Conservation (phyloP, 37 sponge, comb jelly and placozoan species). For the Oopsacas minuta region DNA sequence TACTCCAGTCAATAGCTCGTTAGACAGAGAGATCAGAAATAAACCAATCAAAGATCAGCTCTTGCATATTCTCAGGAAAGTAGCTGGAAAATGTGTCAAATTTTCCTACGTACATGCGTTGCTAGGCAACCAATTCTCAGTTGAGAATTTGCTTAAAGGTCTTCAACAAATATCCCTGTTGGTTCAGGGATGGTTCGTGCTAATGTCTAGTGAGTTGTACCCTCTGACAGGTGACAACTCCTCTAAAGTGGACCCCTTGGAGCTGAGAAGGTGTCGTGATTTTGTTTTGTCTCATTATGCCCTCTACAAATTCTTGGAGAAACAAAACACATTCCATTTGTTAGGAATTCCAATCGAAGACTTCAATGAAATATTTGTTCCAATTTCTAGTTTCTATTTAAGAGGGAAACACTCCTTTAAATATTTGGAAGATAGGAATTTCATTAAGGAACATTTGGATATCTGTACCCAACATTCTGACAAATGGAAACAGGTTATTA, state of each 20-base stretch:
- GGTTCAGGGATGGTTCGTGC: background rate
- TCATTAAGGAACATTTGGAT: background rate
- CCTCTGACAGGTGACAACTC: background rate
- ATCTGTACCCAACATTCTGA: background rate
- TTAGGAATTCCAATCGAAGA: background rate
- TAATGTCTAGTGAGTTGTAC: background rate
- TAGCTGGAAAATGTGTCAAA: background rate
- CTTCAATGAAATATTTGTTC: background rate
- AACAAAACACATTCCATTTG: background rate
- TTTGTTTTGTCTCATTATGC: background rate
- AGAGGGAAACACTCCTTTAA: background rate
- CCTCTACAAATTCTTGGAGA: background rate
- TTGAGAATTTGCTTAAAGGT: background rate
- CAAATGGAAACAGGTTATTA: background rate
- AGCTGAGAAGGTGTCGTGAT: background rate
- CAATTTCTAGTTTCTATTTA: background rate
- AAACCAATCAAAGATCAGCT: constrained; percentile 13
- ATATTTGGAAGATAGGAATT: background rate
- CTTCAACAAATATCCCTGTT: background rate
- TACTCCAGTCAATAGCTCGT: background rate
- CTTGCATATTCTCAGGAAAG: background rate
- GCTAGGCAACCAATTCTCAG: constrained; percentile 7
- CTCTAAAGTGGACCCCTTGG: background rate
- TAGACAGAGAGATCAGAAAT: background rate
- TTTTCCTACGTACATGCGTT: background rate